These are phyloP conservation scores for Ectobius pallidus DNA, from an alignment of 2,888 invertebrate species.

Conservation along the genomic window DNA sequence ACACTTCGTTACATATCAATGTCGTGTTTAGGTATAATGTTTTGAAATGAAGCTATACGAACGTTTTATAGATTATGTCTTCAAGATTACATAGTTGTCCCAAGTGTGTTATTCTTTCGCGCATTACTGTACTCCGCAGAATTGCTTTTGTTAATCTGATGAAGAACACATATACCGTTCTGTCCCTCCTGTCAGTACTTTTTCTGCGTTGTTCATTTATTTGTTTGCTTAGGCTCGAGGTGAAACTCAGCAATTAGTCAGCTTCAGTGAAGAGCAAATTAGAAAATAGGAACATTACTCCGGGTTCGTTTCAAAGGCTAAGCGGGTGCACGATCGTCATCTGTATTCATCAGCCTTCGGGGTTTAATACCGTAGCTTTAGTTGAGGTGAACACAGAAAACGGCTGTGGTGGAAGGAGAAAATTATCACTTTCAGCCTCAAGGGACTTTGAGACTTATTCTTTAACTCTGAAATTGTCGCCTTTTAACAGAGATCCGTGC, in stretches of 20 bases:
- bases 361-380: constrained; percentile 11
- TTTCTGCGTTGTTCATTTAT: constrained; percentile 17
- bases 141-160: constrained; percentile 5
- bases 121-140: too few species aligned
- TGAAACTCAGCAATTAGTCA: constrained; percentile 23
- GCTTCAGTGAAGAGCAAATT: constrained; percentile 17
- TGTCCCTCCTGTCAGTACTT: not conserved
- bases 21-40: too few species aligned
- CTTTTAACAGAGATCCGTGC: too few species aligned
- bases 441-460: not conserved
- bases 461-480: not conserved
- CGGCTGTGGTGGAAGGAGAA: not conserved
- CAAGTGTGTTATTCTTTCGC: too few species aligned
- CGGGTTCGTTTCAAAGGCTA: constrained; percentile 2
- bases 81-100: too few species aligned
- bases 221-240: constrained; percentile 18
- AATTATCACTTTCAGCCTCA: not conserved
- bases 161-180: not conserved
- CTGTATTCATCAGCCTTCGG: constrained; percentile 23
- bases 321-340: constrained; percentile 14
- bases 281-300: constrained; percentile 25
- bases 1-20: too few species aligned
- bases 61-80: too few species aligned
- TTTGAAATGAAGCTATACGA: too few species aligned
- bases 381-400: not conserved